Percentiles rank a stretch among this genome's conserved stretches.
phyloP scores from a whole-genome alignment of 2,888 invertebrate genomes.

The Acleris literana region DNA sequence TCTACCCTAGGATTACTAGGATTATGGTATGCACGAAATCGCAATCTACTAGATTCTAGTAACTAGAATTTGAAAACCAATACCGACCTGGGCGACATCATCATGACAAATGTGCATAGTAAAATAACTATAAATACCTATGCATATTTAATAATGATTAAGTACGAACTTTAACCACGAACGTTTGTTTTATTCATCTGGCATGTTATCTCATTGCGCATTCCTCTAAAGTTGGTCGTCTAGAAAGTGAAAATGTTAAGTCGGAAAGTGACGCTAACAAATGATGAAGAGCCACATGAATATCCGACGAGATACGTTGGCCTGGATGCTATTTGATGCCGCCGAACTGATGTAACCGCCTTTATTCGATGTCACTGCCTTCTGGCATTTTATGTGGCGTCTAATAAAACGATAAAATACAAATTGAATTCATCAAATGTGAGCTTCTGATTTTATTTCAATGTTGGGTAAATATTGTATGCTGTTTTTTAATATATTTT shows the following conservation, averaged over 20 bases:
- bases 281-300: constrained; percentile 63
- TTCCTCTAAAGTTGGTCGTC: constrained; percentile 74
- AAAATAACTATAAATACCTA: too few relatives aligned
- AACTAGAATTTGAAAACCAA: too few relatives aligned
- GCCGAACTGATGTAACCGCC: constrained; percentile 57
- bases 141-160: neutral
- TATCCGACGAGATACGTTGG: constrained; percentile 53
- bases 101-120: too few relatives aligned
- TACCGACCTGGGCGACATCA: too few relatives aligned
- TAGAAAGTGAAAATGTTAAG: constrained; percentile 77
- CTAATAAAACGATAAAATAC: too few relatives aligned
- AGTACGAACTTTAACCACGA: neutral
- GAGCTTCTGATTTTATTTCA: neutral
- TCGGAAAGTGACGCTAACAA: constrained; percentile 71
- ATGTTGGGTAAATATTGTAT: too few relatives aligned
- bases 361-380: constrained; percentile 48
- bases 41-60: too few relatives aligned
- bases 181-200: constrained; percentile 59
- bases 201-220: constrained; percentile 64
- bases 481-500: too few relatives aligned
- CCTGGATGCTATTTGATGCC: constrained; percentile 49
- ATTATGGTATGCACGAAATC: too few relatives aligned
- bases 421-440: neutral
- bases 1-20: too few relatives aligned
- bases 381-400: neutral